Percentiles rank a stretch among this genome's conserved stretches.
Conservation (phyloP, 2,797 vertebrate genomes). For the Chloroceryle inda region DNA sequence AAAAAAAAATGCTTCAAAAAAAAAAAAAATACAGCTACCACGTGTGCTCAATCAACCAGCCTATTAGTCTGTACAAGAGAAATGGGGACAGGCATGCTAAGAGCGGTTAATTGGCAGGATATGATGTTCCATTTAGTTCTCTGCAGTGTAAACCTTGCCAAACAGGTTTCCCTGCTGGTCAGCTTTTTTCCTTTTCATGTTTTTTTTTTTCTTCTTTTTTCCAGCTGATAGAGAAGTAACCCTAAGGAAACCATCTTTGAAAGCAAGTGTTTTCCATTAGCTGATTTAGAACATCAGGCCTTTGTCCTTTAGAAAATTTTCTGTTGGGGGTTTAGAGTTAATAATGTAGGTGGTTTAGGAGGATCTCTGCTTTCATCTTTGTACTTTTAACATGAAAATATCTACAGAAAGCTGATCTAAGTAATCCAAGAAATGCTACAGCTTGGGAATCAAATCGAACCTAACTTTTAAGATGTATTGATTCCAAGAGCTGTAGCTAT, state of each 20-base stretch:
- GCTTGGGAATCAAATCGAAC: neutral
- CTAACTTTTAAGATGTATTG: neutral
- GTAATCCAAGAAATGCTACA: neutral
- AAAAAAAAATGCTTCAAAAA: neutral
- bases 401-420: neutral
- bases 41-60: neutral
- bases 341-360: neutral
- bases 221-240: neutral
- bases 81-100: neutral
- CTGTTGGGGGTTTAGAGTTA: neutral
- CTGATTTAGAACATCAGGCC: neutral
- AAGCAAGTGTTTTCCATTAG: neutral
- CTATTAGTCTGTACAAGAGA: neutral
- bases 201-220: too few relatives aligned
- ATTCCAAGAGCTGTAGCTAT: neutral
- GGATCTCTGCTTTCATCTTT: neutral
- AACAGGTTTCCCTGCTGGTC: neutral
- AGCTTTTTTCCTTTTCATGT: neutral
- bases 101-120: neutral
- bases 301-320: neutral
- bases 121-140: neutral
- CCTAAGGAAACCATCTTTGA: neutral
- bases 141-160: neutral
- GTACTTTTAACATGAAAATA: neutral
- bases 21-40: neutral